Conservation (phyloP, 2,797 vertebrate genomes). For the Sebastes baramenuke region DNA sequence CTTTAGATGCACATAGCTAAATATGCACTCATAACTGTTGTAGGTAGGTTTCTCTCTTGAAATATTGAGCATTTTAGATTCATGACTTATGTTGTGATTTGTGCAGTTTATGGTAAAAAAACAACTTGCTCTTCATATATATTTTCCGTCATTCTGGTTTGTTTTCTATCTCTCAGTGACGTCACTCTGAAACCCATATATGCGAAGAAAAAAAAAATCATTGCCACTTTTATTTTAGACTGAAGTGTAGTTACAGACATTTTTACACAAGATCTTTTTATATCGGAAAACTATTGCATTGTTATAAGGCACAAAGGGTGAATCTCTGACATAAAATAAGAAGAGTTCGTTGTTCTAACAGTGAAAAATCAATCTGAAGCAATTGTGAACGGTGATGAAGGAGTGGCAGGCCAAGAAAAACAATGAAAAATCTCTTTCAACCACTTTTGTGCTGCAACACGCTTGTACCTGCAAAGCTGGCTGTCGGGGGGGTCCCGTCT, state of each 20-base stretch:
- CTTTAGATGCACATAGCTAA: background rate
- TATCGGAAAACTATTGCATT: background rate
- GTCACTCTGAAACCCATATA: background rate
- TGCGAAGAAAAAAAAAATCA: background rate
- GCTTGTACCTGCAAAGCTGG: background rate
- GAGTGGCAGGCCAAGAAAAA: background rate
- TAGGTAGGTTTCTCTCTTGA: background rate
- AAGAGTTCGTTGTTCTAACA: background rate
- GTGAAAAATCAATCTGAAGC: background rate
- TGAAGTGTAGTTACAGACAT: background rate
- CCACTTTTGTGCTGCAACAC: background rate
- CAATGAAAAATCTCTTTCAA: background rate
- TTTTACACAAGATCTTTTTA: background rate
- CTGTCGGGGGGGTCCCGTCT: background rate
- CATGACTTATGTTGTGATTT: background rate
- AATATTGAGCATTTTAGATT: background rate
- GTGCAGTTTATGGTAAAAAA: background rate
- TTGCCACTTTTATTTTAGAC: background rate
- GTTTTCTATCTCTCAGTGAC: background rate
- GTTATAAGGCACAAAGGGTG: background rate
- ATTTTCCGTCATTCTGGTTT: background rate
- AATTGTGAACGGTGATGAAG: background rate
- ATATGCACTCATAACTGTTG: background rate
- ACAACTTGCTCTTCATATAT: background rate
- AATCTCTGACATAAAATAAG: background rate